A percentile compares a stretch with the other conserved stretches of the same genome.
Conservation (phyloP, 2,888 invertebrate species). For the Reticulitermes lucifugus region DNA sequence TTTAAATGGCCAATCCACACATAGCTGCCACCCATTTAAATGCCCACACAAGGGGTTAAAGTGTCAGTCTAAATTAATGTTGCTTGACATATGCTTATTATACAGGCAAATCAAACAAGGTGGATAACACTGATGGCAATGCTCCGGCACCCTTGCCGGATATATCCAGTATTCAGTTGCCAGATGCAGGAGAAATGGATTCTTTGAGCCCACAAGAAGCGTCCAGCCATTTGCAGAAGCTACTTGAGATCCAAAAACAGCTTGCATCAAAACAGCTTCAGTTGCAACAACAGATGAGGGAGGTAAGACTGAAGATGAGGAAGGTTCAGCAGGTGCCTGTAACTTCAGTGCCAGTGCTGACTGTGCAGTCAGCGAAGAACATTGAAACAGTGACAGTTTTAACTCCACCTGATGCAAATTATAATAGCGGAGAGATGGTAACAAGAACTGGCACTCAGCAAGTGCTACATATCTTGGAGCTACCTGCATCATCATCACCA, state of each 20-base stretch:
- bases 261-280: background rate
- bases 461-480: constrained; percentile 40
- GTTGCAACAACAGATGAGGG: background rate
- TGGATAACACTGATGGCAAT: constrained; percentile 20
- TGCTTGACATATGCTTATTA: background rate
- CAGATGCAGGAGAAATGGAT: constrained; percentile 35
- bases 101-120: background rate
- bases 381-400: constrained; percentile 7
- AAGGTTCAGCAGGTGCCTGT: background rate
- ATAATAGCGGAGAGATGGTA: constrained; percentile 54
- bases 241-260: constrained; percentile 22
- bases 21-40: too few species aligned
- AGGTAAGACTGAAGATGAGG: background rate
- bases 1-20: too few species aligned
- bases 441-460: constrained; percentile 17
- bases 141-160: background rate
- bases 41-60: background rate
- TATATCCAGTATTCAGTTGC: constrained; percentile 42
- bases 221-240: constrained; percentile 24
- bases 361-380: background rate
- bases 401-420: background rate
- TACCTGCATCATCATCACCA: constrained; percentile 35
- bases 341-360: constrained; percentile 53
- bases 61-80: too few species aligned
- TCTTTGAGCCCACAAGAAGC: constrained; percentile 36